These are phyloP conservation scores for Caenorhabditis sp. DNA, from an alignment of 2,888 invertebrate species.

Conservation along the genomic window DNA sequence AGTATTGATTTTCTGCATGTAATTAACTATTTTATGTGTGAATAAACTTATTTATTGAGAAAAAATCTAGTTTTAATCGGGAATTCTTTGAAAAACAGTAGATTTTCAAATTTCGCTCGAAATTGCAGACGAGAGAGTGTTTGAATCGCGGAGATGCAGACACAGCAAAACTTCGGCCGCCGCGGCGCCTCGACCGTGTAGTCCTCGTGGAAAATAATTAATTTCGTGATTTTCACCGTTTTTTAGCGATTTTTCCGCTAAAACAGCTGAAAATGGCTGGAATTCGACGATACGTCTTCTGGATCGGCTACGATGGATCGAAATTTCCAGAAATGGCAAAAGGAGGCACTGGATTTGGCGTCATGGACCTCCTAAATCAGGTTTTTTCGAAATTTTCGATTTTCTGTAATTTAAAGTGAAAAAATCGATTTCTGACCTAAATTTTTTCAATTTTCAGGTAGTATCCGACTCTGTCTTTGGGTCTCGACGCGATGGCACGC, in stretches of 20 bases:
- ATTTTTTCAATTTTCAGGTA: constrained; percentile 18
- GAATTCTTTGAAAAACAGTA: too few relatives aligned
- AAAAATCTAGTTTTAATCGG: not conserved
- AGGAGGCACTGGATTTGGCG: constrained; percentile 75
- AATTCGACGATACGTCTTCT: constrained; percentile 73
- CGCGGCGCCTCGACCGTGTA: constrained; percentile 11
- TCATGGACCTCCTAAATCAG: constrained; percentile 74
- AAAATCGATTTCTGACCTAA: not conserved
- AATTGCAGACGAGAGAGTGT: not conserved
- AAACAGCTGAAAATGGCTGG: constrained; percentile 19
- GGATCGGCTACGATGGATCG: constrained; percentile 78
- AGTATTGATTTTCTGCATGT: not conserved
- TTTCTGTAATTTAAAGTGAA: not conserved
- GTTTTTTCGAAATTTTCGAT: constrained; percentile 24
- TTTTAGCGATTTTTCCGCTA: not conserved
- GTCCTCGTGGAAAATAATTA: constrained; percentile 15
- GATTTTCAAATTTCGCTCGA: constrained; percentile 7
- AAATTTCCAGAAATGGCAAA: constrained; percentile 78
- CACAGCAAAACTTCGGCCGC: constrained; percentile 24
- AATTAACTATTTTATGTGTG: constrained; percentile 3
- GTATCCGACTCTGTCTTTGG: constrained; percentile 47
- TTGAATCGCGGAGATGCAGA: constrained; percentile 8
- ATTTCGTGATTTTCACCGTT: not conserved
- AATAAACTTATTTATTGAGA: constrained; percentile 4
- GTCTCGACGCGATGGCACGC: not conserved